These are phyloP conservation scores for Furcifer pardalis DNA, from an alignment of 2,797 vertebrate species.

Conservation along the genomic window DNA sequence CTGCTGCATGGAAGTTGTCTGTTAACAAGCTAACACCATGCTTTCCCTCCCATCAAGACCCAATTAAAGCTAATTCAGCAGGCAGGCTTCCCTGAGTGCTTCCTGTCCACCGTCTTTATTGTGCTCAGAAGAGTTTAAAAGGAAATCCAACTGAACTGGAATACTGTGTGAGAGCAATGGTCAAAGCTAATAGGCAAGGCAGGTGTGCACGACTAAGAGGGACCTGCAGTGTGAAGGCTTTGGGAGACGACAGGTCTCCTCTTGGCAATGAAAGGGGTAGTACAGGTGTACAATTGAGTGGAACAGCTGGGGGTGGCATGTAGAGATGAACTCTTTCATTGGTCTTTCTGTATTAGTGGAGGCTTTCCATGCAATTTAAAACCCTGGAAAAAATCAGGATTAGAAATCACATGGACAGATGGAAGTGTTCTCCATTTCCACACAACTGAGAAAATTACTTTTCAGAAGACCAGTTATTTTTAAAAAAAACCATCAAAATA, in stretches of 20 bases:
- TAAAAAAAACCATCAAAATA: not conserved
- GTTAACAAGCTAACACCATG: not conserved
- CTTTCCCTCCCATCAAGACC: not conserved
- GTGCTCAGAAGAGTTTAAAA: not conserved
- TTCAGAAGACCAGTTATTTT: not conserved
- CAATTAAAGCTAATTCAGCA: not conserved
- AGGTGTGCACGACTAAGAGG: fast-evolving
- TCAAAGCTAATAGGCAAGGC: not conserved
- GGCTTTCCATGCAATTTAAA: not conserved
- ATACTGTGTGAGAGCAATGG: not conserved
- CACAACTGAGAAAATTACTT: not conserved
- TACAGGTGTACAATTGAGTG: not conserved
- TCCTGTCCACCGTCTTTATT: not conserved
- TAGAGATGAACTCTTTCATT: not conserved
- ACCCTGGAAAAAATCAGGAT: not conserved
- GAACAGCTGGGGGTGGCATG: not conserved
- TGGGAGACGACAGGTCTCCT: not conserved
- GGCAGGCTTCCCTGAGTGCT: fast-evolving
- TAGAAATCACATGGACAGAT: not conserved
- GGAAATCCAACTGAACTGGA: not conserved
- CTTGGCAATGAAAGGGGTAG: not conserved
- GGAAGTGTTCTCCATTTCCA: not conserved
- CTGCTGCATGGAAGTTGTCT: not conserved
- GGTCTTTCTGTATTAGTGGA: not conserved
- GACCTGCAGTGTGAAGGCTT: not conserved